These are phyloP conservation scores for Apaloderma vittatum DNA, from an alignment of 2,113 vertebrate species.

Conservation along the genomic window DNA sequence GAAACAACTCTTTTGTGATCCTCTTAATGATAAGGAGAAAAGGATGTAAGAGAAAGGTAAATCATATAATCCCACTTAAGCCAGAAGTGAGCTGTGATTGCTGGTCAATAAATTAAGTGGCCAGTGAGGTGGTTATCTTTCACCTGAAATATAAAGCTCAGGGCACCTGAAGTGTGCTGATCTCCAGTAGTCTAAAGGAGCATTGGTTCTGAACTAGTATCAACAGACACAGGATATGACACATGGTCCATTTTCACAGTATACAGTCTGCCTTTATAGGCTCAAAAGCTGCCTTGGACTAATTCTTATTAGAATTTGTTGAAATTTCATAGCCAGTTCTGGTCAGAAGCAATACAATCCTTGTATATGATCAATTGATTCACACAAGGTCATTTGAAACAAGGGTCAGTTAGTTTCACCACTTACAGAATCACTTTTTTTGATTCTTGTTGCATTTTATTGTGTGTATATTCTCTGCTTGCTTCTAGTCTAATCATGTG, in stretches of 20 bases:
- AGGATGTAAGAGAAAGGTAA: background rate
- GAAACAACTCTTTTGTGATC: background rate
- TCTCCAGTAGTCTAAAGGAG: background rate
- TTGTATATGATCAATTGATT: background rate
- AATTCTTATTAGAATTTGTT: background rate
- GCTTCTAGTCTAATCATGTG: background rate
- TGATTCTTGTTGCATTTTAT: background rate
- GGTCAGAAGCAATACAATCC: background rate
- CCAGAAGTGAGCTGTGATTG: background rate
- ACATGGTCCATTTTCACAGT: background rate
- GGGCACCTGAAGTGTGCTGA: background rate
- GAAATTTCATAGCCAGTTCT: rapidly evolving
- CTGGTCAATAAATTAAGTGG: background rate
- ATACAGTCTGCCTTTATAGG: background rate
- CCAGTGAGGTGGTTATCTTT: background rate
- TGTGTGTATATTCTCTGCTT: background rate
- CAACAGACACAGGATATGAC: rapidly evolving
- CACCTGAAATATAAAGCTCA: background rate
- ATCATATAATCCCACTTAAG: background rate
- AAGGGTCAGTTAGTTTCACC: background rate
- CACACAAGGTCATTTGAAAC: background rate
- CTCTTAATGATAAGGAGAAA: background rate
- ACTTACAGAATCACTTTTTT: background rate
- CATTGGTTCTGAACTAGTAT: background rate
- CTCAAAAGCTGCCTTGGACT: background rate